Conservation (phyloP, 1,140 invertebrate species). For the Conus ventricosus region DNA sequence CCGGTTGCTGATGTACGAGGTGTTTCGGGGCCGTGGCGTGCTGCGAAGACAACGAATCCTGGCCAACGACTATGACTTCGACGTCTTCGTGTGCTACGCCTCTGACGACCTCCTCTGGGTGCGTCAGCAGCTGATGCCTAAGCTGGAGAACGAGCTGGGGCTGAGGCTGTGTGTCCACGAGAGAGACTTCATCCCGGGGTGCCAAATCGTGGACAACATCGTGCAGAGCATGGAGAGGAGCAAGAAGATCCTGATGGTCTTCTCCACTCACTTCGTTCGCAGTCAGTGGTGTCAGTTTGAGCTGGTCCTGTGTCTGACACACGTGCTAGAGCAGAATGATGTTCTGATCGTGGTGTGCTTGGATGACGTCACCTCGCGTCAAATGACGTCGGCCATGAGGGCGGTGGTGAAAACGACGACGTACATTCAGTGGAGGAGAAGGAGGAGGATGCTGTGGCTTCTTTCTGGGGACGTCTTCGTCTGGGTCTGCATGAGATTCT, state of each 20-base stretch:
- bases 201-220: constrained; percentile 58
- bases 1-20: constrained; percentile 29
- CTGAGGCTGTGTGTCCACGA: constrained; percentile 60
- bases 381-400: constrained; percentile 28
- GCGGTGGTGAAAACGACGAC: constrained; percentile 34
- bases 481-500: constrained; percentile 2
- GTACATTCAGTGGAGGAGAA: constrained; percentile 36
- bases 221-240: constrained; percentile 53
- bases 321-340: constrained; percentile 32
- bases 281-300: constrained; percentile 63
- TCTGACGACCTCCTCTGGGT: constrained; percentile 2
- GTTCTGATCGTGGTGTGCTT: constrained; percentile 40
- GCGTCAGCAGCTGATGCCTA: background rate
- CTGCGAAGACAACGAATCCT: background rate
- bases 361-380: constrained; percentile 34
- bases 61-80: constrained; percentile 34
- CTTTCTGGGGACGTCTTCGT: constrained; percentile 24
- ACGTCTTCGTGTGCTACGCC: constrained; percentile 45
- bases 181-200: constrained; percentile 57
- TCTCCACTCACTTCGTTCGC: constrained; percentile 55
- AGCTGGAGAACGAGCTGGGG: constrained; percentile 18
- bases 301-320: constrained; percentile 71
- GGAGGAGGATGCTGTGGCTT: background rate
- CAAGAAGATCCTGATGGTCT: constrained; percentile 50
- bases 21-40: background rate